These are phyloP conservation scores for Danionella dracula DNA, from an alignment of 2,797 vertebrate genomes.

Conservation along the genomic window DNA sequence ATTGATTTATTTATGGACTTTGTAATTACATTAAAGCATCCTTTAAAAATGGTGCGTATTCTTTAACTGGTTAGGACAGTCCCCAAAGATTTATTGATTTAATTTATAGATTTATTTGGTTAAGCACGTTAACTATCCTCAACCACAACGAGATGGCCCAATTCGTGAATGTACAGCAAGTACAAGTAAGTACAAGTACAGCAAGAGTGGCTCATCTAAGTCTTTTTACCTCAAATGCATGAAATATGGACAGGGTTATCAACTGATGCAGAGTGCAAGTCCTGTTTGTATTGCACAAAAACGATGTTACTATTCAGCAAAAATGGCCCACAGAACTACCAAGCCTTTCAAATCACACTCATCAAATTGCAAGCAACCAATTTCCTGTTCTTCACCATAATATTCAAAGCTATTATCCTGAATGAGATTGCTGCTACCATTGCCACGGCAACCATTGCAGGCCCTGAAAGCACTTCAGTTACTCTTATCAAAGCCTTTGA, in stretches of 20 bases:
- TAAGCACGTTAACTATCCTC: no score
- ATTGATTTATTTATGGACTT: no score
- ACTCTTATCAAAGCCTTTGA: constrained; percentile 34
- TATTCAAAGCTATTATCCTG: constrained; percentile 22
- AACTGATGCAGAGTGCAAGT: neutral
- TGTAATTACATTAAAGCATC: no score
- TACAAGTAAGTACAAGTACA: no score
- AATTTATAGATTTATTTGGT: no score
- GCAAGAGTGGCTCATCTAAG: no score
- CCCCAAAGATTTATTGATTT: neutral
- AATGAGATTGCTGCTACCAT: constrained; percentile 15
- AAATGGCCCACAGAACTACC: neutral
- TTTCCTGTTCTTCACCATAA: constrained; percentile 10
- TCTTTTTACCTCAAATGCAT: no score
- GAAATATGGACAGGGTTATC: neutral
- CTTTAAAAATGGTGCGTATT: no score
- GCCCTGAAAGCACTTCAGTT: constrained; percentile 21
- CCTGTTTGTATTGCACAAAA: neutral
- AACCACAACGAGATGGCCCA: no score
- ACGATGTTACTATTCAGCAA: neutral
- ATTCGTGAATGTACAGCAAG: no score
- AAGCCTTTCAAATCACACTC: constrained; percentile 17
- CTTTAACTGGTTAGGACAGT: neutral
- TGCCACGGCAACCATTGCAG: constrained; percentile 28
- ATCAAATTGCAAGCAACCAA: constrained; percentile 19